Percentiles rank a stretch among this genome's conserved stretches.
Evolutionary conservation across 2,113 vertebrate species (phyloP).

Genomic region (Crotalus horridus): DNA sequence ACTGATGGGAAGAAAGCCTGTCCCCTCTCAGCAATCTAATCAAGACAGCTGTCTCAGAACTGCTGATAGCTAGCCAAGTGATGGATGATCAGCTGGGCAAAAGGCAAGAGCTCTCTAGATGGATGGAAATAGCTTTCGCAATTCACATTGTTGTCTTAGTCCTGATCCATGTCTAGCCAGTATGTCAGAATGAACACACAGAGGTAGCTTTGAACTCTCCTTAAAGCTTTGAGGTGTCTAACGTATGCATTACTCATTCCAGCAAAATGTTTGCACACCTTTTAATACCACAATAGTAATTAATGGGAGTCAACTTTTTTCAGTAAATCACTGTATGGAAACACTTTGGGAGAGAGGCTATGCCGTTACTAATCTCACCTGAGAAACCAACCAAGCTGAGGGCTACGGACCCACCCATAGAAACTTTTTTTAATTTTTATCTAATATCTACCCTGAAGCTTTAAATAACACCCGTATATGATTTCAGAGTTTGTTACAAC

Average conservation of each 20-base stretch:
- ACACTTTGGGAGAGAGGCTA: background rate
- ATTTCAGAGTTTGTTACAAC: background rate
- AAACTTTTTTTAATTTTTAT: background rate
- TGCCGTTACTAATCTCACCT: background rate
- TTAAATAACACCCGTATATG: background rate
- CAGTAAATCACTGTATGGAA: background rate
- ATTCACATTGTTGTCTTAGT: background rate
- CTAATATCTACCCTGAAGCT: background rate
- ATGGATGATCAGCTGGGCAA: background rate
- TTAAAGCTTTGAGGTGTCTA: background rate
- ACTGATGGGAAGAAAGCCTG: background rate
- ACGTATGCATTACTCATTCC: background rate
- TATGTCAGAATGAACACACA: background rate
- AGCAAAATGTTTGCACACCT: background rate
- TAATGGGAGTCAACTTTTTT: background rate
- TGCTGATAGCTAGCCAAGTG: background rate
- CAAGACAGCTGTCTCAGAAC: background rate
- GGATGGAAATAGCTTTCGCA: background rate
- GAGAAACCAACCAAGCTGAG: background rate
- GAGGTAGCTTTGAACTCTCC: background rate
- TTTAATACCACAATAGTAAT: background rate
- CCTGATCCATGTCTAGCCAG: background rate
- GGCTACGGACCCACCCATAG: background rate
- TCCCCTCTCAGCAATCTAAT: background rate
- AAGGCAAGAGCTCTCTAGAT: background rate